Evolutionary conservation across 1,140 invertebrate genomes (phyloP), one percentile per base, ranked within the genome.

Genomic region (Papilio helenus): DNA sequence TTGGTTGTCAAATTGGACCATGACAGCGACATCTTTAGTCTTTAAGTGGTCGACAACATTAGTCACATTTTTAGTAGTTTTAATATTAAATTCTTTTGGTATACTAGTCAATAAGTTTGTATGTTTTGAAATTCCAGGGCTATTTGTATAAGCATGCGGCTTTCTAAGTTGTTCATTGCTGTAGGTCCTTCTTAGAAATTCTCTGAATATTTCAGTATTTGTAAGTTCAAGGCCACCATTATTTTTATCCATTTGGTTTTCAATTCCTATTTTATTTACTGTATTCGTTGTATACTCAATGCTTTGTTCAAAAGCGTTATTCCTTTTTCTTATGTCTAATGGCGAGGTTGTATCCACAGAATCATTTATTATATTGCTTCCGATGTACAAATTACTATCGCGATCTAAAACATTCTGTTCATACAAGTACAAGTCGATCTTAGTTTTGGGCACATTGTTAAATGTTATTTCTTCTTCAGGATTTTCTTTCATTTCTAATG

Each of bases 1-100:
- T 80, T 93, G 92, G 29, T 88, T 85, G 39, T 89, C 80, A 76
- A 90, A 80, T 83, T 90, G 89, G 7, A 84, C 90, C 82, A 90
- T 85, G 46, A 92, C 84, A 65, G 86, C 85, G 42, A 83, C 83
- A 71, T 92, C 86, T 20, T 39, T 78, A 8, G 81, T 81, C 79
- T 85, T 88, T 44, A 72, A 76, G 79, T 20, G 34, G 65, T 82
- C 82, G 81, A 29, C n/a, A 71, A 80, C 84, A 3, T 55, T 42
- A 58, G 16, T 84, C 29, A 78, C 80, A 74, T 61, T 78, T 78
- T 79, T 85, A 83, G 79, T 85, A 79, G 81, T 79, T 72, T 87
- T 85, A 42, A 77, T 79, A 68, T 82, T 85, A 14, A 86, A 83
- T 39, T 78, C 49, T 82, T 89, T 83, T 68, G 79, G 72, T 34